Base-by-base conservation (phyloP, 2,797 vertebrate species). In the Ispidina lecontei region DNA sequence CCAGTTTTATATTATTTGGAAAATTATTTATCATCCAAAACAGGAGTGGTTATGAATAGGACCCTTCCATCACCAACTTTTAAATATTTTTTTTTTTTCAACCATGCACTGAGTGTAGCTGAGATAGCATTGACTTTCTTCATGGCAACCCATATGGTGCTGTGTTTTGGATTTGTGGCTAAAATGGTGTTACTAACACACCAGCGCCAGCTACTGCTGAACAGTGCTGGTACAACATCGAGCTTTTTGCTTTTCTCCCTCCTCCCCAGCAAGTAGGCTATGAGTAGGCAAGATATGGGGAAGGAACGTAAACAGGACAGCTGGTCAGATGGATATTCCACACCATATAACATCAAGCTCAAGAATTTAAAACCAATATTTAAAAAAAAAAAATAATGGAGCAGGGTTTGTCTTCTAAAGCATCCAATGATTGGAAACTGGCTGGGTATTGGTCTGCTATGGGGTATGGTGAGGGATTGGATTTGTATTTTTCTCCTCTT, bases 241-340 rank as follows among this genome's bases (percentile, higher is more conserved):
- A 43, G 19, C 7, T 4, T 25, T 52, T 58, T n/a, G 60, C 6
- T 8, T 72, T 72, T 77, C 10, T 71, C 8, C 6, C 29, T 55
- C 12, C 17, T 70, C 7, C 46, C 18, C 37, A 41, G 26, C 3
- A 68, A 56, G 23, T 14, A 46, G 29, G 4, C 14, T 59, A 11
- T 8, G 3, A 1, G 6, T 23, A 2, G 5, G 13, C 21, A 29
- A 46, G 22, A 76, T 23, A 0, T 1, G 62, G 22, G 4, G 6
- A 56, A 19, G 19, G 12, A 49, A 49, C 12, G 56, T 0, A n/a
- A 28, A 44, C 9, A 39, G 0, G 1, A 23, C 7, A 69, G 46
- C 12, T 52, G 14, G 12, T 3, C 22, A 58, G n/a, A 72, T 12
- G 7, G 11, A 47, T 21, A 39, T 39, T 55, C 17, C 5, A 44